Base-by-base conservation (phyloP, 2,888 invertebrate genomes). In the Leptarthrus brevirostris region DNA sequence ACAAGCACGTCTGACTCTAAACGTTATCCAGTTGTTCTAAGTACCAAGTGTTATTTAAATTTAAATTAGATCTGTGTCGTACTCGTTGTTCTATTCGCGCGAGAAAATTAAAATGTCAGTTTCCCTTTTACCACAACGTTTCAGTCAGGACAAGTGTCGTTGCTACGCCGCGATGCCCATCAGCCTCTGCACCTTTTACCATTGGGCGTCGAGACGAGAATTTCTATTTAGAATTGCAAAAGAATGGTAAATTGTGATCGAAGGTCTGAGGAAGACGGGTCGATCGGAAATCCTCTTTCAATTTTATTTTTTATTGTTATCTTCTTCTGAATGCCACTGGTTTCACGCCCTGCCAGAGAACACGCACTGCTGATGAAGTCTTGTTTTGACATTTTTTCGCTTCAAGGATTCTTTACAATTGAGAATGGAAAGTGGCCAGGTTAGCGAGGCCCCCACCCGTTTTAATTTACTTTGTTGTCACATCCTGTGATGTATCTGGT, bases 51-150 rank as follows among this genome's bases (percentile, higher is more conserved):
- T 73, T 74, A 75, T 75, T 75, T 74, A 74, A 75, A 75, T 75
- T 75, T 75, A 74, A 75, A 75, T 75, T 75, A 75, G 56, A 74
- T 75, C 53, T 70, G 52, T 74, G 72, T 74, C 72, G 53, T 53
- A 49, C 53, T 69, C 54, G 40, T 40, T 40, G 26, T 74, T 72
- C 61, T n/a, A 61, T 71, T 72, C 26, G 64, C 74, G 58, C 53
- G 61, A 72, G 71, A 53, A 72, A 64, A 72, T 74, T 72, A 61
- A 71, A 74, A 74, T 72, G 72, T 69, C 66, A 26, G 69, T 49
- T 73, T 66, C 34, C n/a, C 69, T 52, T 69, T 69, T 66, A 52
- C 44, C 64, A 8, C 20, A n/a, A 12, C 26, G 54, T 8, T 49
- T 16, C 47, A 3, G 47, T 8, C 47, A 20, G 1, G n/a, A 49